Evolutionary conservation across 2,113 vertebrate species (phyloP), one percentile per base, ranked within the genome.

Genomic region (Naja naja): DNA sequence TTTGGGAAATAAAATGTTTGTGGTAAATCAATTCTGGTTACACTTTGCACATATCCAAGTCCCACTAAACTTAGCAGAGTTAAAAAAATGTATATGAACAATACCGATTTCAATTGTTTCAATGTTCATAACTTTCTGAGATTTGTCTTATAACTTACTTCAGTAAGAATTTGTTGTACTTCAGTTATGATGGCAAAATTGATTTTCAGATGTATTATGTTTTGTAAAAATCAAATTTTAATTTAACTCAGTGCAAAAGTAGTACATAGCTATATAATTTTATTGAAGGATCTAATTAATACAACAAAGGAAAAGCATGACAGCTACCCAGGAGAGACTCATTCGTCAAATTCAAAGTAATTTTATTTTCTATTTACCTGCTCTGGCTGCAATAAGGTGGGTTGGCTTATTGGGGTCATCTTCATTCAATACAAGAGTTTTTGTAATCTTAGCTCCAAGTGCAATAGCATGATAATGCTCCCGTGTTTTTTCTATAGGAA

Each of bases 401-500:
- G 99, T 99, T 64, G 98, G 98, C 94, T 96, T 97, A 96, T 97
- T 96, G 0, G 98, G 98, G 89, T 98, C 98, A 88, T 98, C 98
- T 1, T 97, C 96, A 94, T 92, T 98, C 34, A 99, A 95, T 27
- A 98, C 94, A 0, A 99, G 97, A 92, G 95, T 98, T 94, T 98
- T 99, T 97, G 97, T 96, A 53, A 99, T 98, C 95, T 97, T 98
- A 49, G 99, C 99, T 25, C 99, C 99, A 52, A 99, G 98, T 0
- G 99, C 98, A 43, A 98, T 99, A 90, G 99, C 98, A 0, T 99
- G 99, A 95, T 99, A 99, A 94, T 97, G 98, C 94, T 99, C 99
- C 0, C 99, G 97, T 3, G 99, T 99, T 95, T 98, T 98, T 95
- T 99, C 99, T 95, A 99, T 97, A 0, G 99, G 98, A 94, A 99